These are phyloP conservation scores for silkworm (Bombyx mori) DNA, from an alignment of 1,140 invertebrate genomes.

Conservation along the genomic window DNA sequence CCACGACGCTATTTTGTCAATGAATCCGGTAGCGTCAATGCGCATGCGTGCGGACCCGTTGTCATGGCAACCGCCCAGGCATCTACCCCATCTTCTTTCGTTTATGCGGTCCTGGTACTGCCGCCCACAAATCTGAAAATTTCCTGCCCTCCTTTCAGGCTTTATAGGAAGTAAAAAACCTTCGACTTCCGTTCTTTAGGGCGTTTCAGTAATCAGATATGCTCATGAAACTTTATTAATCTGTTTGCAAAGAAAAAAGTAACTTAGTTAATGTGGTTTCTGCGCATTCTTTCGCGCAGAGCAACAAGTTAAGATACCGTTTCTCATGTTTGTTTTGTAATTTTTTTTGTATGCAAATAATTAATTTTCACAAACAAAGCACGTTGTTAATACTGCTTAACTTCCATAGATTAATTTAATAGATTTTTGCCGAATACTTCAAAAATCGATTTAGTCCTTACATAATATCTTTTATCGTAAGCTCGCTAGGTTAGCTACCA, in stretches of 20 bases:
- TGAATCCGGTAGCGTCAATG: not conserved
- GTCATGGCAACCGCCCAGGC: slow-evolving; percentile 4
- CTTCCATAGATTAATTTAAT: too few relatives aligned
- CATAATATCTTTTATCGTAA: too few relatives aligned
- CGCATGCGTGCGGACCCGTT: slow-evolving; percentile 34
- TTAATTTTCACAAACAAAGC: too few relatives aligned
- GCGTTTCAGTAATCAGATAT: slow-evolving; percentile 21
- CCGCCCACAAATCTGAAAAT: slow-evolving; percentile 68
- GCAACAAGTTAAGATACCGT: too few relatives aligned
- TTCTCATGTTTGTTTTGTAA: too few relatives aligned
- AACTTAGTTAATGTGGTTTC: slow-evolving; percentile 12
- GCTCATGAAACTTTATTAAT: slow-evolving; percentile 1
- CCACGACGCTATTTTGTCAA: not conserved
- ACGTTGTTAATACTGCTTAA: too few relatives aligned
- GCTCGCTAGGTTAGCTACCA: too few relatives aligned
- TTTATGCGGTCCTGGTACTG: slow-evolving; percentile 42
- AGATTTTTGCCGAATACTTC: too few relatives aligned
- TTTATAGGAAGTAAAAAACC: slow-evolving; percentile 52
- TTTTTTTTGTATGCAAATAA: too few relatives aligned
- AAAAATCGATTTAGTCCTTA: too few relatives aligned
- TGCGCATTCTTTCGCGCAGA: slow-evolving; percentile 47
- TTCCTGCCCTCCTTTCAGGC: slow-evolving; percentile 59
- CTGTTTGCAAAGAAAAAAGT: not conserved
- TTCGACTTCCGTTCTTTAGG: slow-evolving; percentile 53
- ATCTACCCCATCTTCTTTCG: slow-evolving; percentile 17